phyloP scores from a whole-genome alignment of 2,888 invertebrate genomes.

The Nemoura dubitans region DNA sequence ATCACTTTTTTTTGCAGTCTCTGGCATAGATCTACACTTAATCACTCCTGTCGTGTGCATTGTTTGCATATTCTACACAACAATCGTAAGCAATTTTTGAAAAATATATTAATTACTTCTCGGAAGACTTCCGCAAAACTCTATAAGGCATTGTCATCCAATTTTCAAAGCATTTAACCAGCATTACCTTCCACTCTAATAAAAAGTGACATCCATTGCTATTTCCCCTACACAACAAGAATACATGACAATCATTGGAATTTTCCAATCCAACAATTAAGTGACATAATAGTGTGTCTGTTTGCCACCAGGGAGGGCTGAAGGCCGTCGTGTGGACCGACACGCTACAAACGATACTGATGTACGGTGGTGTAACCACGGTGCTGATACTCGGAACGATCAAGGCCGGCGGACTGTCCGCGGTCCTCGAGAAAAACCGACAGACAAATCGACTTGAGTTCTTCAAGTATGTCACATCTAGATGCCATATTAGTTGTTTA shows the following conservation, averaged over 20 bases:
- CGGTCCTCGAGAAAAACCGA: slow-evolving; percentile 69
- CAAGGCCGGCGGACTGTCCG: slow-evolving; percentile 70
- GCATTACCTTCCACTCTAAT: no score
- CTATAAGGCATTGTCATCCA: no score
- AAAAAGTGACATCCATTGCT: no score
- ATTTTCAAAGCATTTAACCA: no score
- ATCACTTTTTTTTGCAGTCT: slow-evolving; percentile 49
- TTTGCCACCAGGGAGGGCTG: slow-evolving; percentile 71
- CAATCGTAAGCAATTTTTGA: slow-evolving; percentile 58
- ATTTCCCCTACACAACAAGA: no score
- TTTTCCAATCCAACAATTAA: no score
- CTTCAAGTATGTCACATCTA: slow-evolving; percentile 68
- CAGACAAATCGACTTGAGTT: slow-evolving; percentile 74
- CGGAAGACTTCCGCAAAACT: no score
- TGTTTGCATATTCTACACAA: slow-evolving; percentile 62
- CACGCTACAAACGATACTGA: slow-evolving; percentile 76
- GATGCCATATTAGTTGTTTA: no score
- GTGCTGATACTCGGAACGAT: slow-evolving; percentile 73
- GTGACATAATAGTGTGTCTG: no score
- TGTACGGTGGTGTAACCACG: slow-evolving; percentile 75
- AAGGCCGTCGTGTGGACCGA: slow-evolving; percentile 87
- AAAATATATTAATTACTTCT: no score
- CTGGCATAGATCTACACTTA: slow-evolving; percentile 51
- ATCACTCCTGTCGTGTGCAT: slow-evolving; percentile 60
- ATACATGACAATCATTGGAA: no score